Base-by-base conservation (phyloP, 37 sponge, comb jelly and placozoan species). In the Eunapius fragilis region DNA sequence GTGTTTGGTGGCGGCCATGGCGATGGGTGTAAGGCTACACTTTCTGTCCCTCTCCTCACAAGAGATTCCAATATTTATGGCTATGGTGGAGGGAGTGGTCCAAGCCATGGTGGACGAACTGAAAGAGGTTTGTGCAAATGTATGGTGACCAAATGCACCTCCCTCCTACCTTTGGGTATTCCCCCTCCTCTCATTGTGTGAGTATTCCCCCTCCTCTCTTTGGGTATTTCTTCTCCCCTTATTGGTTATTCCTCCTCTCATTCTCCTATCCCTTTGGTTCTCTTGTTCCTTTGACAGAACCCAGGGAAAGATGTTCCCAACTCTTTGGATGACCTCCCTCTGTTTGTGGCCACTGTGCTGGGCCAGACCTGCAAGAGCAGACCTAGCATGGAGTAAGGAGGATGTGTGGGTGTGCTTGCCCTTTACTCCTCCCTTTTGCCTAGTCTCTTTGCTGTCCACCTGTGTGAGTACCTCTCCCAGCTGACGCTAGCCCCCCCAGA, bases 21-120 rank as follows among this genome's bases (percentile, higher is more conserved):
- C 67, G 79, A 41, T 35, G 41, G 79, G 81, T 12, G 47, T 80
- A 0, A 75, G 85, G 14, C 17, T 50, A 2, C n/a, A 28, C 47
- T 74, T 81, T 9, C 85, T 85, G 48, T 84, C 90, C 37, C 49
- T 78, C 89, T 71, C 84, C 37, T 69, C 79, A 37, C 85, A 77
- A 80, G 25, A 69, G 37, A 69, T 84, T 35, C 81, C 75, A 30
- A 85, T 80, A 26, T 87, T 88, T 67, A 34, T 86, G 0, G 30
- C 79, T 22, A 37, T 92, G 49, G 85, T 88, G 25, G 41, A 89
- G 78, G 25, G 68, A 12, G 31, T 77, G 11, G 23, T 92, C 23
- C 69, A 82, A 9, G 50, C 85, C 25, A 86, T 78, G 19, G 78
- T 72, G 33, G 75, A 73, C 30, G 38, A 76, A 6, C 76, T 88